Base-by-base conservation (phyloP, 92 coral and sea anemone genomes). In the Nematostella vectensis region DNA sequence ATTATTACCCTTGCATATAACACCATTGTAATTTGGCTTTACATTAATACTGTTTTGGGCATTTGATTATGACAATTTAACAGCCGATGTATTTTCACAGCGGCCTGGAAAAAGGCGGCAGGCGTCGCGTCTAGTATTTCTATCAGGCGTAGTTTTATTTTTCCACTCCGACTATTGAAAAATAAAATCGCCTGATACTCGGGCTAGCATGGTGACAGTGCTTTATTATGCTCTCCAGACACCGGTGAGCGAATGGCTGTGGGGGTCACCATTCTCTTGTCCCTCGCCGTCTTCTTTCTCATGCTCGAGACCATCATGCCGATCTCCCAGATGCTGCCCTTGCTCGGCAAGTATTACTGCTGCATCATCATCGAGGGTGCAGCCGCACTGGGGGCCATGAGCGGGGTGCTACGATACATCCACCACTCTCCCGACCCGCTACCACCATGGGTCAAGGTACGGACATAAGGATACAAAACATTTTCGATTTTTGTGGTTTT, bases 181-280 rank as follows among this genome's bases (percentile, higher is more conserved):
- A n/a, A n/a, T n/a, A n/a, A n/a, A n/a, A n/a, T n/a, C n/a, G n/a
- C n/a, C n/a, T n/a, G n/a, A n/a, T n/a, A n/a, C n/a, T n/a, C n/a
- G n/a, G n/a, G n/a, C n/a, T n/a, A n/a, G n/a, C n/a, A n/a, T n/a
- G n/a, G n/a, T n/a, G n/a, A n/a, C n/a, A n/a, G n/a, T n/a, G n/a
- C n/a, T n/a, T n/a, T n/a, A n/a, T n/a, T n/a, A n/a, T n/a, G n/a
- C n/a, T n/a, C 15, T 33, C 13, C 57, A 91, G 98, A 78, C 48
- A 86, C 95, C 8, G 98, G 98, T 4, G 98, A 91, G 68, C 95
- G 94, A 4, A 87, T 91, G 83, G 98, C 98, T 1, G 87, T 91
- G 4, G 98, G 88, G 4, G 95, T 91, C 0, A 91, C 98, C 17
- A 81, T 86, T 31, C 83, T 91, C 43, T 76, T 91, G 8, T 72